Conservation (phyloP, 1,140 invertebrate genomes). For the Pararge aegeria region DNA sequence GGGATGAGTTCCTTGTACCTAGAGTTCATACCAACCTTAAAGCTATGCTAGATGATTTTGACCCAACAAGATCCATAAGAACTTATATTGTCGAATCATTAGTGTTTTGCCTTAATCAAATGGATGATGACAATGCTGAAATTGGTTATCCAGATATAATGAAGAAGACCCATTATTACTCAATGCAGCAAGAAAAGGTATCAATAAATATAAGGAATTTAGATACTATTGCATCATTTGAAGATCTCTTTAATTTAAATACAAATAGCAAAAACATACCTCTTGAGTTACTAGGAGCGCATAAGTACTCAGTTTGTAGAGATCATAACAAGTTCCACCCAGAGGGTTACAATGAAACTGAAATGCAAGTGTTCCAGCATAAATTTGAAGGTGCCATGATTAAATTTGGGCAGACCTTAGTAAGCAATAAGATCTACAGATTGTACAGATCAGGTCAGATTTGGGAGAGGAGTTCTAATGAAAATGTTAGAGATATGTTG, state of each 20-base stretch:
- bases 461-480: conserved; percentile 62
- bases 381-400: conserved; percentile 76
- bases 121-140: conserved; percentile 71
- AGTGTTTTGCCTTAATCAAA: conserved; percentile 73
- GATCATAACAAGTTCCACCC: conserved; percentile 59
- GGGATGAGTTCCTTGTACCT: conserved; percentile 84
- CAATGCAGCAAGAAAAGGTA: conserved; percentile 50
- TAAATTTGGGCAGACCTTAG: conserved; percentile 63
- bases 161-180: conserved; percentile 75
- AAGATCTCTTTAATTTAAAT: conserved; percentile 66
- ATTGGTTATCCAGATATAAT: conserved; percentile 69
- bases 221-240: conserved; percentile 67
- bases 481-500: conserved; percentile 66
- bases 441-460: conserved; percentile 72
- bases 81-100: conserved; percentile 55
- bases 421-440: conserved; percentile 72
- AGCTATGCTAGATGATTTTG: conserved; percentile 63
- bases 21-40: conserved; percentile 78
- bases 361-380: conserved; percentile 73
- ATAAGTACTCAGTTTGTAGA: conserved; percentile 74
- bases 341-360: conserved; percentile 71
- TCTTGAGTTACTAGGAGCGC: conserved; percentile 58
- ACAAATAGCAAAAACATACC: conserved; percentile 44
- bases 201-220: conserved; percentile 66
- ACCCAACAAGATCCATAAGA: conserved; percentile 58